Evolutionary conservation across 2,113 vertebrate species (phyloP).

Genomic region (Pseudopipra pipra): DNA sequence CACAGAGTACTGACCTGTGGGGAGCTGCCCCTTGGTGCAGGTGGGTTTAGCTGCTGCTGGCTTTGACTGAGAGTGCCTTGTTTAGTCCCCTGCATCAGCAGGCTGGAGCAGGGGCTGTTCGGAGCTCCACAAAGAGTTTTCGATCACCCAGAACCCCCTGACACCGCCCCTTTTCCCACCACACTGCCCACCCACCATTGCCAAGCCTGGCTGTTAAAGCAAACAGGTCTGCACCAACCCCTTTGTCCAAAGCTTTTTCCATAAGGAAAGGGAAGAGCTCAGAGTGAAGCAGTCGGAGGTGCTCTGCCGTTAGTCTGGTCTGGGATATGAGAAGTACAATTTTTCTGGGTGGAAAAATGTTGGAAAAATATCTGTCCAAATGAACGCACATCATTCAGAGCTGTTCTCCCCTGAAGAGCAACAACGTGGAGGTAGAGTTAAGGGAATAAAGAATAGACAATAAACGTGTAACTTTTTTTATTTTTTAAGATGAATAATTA

Average conservation of each 20-base stretch:
- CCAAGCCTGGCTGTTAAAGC: not conserved
- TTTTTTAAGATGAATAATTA: not conserved
- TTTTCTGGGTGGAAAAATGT: not conserved
- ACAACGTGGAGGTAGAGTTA: not conserved
- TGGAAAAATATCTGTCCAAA: not conserved
- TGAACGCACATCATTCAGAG: not conserved
- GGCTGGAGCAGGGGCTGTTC: not conserved
- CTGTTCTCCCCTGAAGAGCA: not conserved
- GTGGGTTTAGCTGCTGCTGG: not conserved
- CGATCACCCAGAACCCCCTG: not conserved
- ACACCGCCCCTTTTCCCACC: fast-evolving
- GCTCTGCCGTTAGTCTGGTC: not conserved
- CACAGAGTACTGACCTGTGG: not conserved
- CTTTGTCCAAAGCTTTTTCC: not conserved
- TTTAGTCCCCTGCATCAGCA: not conserved
- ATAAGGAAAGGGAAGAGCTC: not conserved
- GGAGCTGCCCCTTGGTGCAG: not conserved
- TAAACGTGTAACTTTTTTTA: not conserved
- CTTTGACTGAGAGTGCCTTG: not conserved
- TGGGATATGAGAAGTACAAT: not conserved
- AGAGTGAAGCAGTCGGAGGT: not conserved
- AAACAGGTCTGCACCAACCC: not conserved
- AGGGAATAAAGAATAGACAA: not conserved
- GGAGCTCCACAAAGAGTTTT: fast-evolving
- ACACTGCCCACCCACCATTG: fast-evolving